Evolutionary conservation across 2,797 vertebrate genomes (phyloP).

Genomic region (Centroberyx gerrardi): DNA sequence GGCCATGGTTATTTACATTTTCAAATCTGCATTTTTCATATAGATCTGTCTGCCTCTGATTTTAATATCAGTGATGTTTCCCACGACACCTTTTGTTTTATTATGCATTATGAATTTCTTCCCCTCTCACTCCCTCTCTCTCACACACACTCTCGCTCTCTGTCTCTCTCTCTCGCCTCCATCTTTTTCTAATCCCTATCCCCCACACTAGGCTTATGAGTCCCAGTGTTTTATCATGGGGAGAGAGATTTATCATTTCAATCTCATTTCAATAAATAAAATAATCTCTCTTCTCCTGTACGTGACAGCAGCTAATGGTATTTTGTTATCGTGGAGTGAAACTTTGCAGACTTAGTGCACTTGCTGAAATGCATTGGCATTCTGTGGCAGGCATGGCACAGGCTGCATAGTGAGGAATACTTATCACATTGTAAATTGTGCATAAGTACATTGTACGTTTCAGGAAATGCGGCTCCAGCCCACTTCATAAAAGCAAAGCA

Average conservation of each 20-base stretch:
- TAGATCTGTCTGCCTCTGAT: constrained; percentile 91
- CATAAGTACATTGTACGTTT: constrained; percentile 43
- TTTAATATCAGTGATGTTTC: constrained; percentile 93
- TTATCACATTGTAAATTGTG: constrained; percentile 49
- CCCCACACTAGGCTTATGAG: constrained; percentile 95
- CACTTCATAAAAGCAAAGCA: constrained; percentile 66
- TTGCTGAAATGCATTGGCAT: constrained; percentile 68
- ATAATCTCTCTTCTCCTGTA: constrained; percentile 91
- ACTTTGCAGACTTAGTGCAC: constrained; percentile 87
- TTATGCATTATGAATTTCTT: constrained; percentile 92
- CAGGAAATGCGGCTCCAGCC: constrained; percentile 40
- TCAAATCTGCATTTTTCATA: constrained; percentile 93
- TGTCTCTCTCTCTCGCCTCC: constrained; percentile 76
- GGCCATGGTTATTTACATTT: constrained; percentile 90
- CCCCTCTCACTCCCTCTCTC: constrained; percentile 81
- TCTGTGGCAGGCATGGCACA: constrained; percentile 48
- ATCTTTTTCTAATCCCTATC: constrained; percentile 91
- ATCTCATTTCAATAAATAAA: constrained; percentile 99
- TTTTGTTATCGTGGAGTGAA: constrained; percentile 94
- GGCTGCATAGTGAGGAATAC: constrained; percentile 40
- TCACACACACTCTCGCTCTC: constrained; percentile 47
- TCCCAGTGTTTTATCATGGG: constrained; percentile 97
- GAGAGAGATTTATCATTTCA: constrained; percentile 95
- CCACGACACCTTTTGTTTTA: constrained; percentile 92
- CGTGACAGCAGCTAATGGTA: constrained; percentile 95